Conservation (phyloP, 1,140 invertebrate species). For the Calycopis cecrops region DNA sequence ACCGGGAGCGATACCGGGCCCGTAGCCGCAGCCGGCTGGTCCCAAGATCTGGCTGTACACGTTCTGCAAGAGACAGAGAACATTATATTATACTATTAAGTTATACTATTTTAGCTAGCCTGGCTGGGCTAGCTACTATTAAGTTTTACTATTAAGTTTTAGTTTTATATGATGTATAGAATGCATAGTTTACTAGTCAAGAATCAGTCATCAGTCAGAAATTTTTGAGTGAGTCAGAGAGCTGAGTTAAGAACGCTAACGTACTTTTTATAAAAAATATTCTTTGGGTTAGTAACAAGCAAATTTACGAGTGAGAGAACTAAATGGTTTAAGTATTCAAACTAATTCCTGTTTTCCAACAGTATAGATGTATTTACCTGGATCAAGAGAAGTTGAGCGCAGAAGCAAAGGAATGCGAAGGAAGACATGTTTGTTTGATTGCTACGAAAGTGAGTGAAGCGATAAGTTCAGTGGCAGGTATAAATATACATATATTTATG, state of each 20-base stretch:
- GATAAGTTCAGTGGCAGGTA: not conserved
- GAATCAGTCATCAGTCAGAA: not conserved
- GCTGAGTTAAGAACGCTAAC: not conserved
- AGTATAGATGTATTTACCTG: constrained; percentile 27
- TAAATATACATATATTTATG: constrained; percentile 10
- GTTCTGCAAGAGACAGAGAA: constrained; percentile 20
- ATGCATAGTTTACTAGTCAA: too few relatives aligned
- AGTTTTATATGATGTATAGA: too few relatives aligned
- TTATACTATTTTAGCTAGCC: not conserved
- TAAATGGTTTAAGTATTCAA: not conserved
- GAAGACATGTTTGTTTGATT: constrained; percentile 26
- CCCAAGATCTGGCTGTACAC: constrained; percentile 19
- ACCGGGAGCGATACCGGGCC: not conserved
- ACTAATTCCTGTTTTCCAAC: not conserved
- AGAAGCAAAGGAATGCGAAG: constrained; percentile 29
- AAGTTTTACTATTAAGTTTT: too few relatives aligned
- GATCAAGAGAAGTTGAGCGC: constrained; percentile 33
- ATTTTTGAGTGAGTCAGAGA: not conserved
- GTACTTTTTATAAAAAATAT: too few relatives aligned
- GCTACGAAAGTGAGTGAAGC: constrained; percentile 9
- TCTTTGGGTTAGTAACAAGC: too few relatives aligned
- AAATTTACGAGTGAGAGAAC: too few relatives aligned
- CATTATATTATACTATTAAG: not conserved
- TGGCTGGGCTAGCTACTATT: too few relatives aligned
- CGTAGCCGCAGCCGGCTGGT: not conserved